Conservation (phyloP, 2,888 invertebrate genomes). For the Silvanus unidentatus region DNA sequence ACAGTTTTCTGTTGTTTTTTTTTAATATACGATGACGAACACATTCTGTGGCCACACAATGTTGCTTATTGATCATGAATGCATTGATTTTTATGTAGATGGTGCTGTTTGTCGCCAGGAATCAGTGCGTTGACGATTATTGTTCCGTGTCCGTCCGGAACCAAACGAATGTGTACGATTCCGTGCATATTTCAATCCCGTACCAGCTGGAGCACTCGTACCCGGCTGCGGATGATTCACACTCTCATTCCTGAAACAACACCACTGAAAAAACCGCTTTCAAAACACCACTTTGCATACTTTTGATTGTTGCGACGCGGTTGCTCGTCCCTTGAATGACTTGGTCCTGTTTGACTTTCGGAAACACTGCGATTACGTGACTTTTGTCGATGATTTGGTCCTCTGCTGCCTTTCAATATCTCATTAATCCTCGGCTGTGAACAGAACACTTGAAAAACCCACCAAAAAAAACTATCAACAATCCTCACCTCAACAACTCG, state of each 20-base stretch:
- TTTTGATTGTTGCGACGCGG: no score
- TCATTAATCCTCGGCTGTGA: constrained; percentile 58
- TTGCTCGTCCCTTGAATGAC: constrained; percentile 24
- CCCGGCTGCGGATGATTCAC: constrained; percentile 37
- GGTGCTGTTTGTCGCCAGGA: constrained; percentile 38
- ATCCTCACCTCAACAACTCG: constrained; percentile 64
- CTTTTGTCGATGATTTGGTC: constrained; percentile 47
- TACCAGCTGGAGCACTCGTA: constrained; percentile 42
- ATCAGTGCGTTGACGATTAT: constrained; percentile 33
- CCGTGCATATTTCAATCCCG: constrained; percentile 34
- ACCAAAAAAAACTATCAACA: no score
- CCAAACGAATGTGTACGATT: constrained; percentile 43
- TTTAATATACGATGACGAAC: neutral
- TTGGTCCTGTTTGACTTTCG: constrained; percentile 49
- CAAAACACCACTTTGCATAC: neutral
- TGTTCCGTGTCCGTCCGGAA: constrained; percentile 37
- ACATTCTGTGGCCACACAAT: neutral
- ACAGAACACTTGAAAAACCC: neutral
- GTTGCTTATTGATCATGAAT: no score
- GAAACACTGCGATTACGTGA: constrained; percentile 62
- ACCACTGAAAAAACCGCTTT: constrained; percentile 7
- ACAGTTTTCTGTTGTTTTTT: no score
- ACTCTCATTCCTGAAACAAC: constrained; percentile 26
- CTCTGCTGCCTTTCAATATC: constrained; percentile 51
- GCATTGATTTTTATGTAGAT: no score